Conservation (phyloP, 2,888 invertebrate genomes). For the Macaria liturata region DNA sequence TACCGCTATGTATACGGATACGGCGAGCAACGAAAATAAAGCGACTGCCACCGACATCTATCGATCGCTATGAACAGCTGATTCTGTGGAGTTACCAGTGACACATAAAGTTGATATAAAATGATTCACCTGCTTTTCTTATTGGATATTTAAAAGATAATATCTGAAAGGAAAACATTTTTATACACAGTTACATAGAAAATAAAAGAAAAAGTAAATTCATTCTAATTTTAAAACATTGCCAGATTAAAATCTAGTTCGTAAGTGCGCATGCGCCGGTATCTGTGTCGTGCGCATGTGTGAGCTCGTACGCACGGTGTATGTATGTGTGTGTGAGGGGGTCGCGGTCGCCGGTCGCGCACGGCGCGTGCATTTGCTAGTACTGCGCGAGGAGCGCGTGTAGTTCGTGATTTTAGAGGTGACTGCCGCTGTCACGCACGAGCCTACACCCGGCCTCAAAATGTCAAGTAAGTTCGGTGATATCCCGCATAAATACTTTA, state of each 20-base stretch:
- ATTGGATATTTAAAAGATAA: not conserved
- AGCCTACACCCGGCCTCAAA: slow-evolving; percentile 73
- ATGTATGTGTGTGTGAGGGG: slow-evolving; percentile 42
- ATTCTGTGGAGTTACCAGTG: slow-evolving; percentile 58
- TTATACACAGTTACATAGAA: too few species aligned
- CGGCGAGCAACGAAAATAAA: slow-evolving; percentile 74
- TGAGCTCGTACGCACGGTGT: slow-evolving; percentile 27
- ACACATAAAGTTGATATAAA: too few species aligned
- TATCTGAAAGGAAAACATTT: too few species aligned
- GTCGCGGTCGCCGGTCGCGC: slow-evolving; percentile 57
- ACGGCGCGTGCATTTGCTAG: slow-evolving; percentile 68
- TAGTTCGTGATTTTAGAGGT: slow-evolving; percentile 70
- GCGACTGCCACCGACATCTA: slow-evolving; percentile 81
- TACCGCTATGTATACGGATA: slow-evolving; percentile 63
- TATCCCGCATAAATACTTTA: slow-evolving; percentile 13
- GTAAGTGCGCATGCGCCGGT: slow-evolving; percentile 18
- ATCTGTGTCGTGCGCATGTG: slow-evolving; percentile 18
- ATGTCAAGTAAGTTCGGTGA: slow-evolving; percentile 73
- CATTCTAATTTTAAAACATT: slow-evolving; percentile 4
- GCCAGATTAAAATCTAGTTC: slow-evolving; percentile 1
- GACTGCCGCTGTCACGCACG: slow-evolving; percentile 72
- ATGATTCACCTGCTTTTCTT: not conserved
- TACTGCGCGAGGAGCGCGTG: slow-evolving; percentile 74
- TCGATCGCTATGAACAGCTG: slow-evolving; percentile 77
- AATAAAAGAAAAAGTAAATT: too few species aligned